Evolutionary conservation across 1,140 invertebrate species (phyloP), one percentile per base, ranked within the genome.

Genomic region (Cherax quadricarinatus): DNA sequence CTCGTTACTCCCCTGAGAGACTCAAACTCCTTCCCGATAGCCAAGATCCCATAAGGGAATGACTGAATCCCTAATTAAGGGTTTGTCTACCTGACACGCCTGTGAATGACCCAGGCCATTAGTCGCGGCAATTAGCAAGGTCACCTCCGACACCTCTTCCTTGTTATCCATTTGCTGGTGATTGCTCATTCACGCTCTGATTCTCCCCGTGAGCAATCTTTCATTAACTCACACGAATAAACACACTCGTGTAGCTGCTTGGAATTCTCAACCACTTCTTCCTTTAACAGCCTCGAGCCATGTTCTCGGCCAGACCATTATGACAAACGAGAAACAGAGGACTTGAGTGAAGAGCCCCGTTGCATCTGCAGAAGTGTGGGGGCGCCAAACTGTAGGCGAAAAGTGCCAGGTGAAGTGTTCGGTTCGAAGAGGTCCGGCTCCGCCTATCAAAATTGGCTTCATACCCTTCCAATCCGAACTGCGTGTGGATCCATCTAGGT

Each of bases 111-210:
- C 70, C 49, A 5, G 7, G 21, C 73, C 85, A 87, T 87, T 87
- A 87, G 85, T 87, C 85, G 48, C 48, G 73, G 85, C 75, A 87
- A 78, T 87, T 87, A 87, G 41, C 62, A n/a, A 85, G 83, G 83
- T 85, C 83, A 85, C 62, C 30, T 21, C 85, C 73, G 41, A 87
- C 85, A 21, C 78, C 85, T 78, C 85, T 30, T 30, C 41, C 85
- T 87, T 78, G 70, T 87, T 87, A 87, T 14, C 85, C 24, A 51
- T 87, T 87, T 78, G 85, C 48, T 87, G 85, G 73, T 41, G 49
- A 87, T 87, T 75, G 70, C 73, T 87, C 85, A 87, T 66, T 70
- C 83, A 41, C 48, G 12, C n/a, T 75, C 70, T 41, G 16, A n/a
- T 21, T 5, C 30, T 4, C 70, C 70, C 70, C 24, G 70, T 30